Evolutionary conservation across 2,113 vertebrate species (phyloP).

Genomic region (Gobio gobio): DNA sequence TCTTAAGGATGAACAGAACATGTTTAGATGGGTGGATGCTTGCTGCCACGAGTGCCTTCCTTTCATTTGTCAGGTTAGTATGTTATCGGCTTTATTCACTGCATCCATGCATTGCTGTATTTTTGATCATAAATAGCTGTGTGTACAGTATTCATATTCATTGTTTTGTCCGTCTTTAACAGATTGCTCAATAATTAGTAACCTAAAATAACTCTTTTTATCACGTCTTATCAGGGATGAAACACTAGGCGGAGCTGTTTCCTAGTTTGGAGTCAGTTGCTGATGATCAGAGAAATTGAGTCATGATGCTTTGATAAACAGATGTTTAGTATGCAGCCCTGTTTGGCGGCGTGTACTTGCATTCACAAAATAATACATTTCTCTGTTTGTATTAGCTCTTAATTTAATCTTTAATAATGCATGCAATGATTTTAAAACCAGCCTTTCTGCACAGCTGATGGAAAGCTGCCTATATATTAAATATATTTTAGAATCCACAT

Average conservation of each 20-base stretch:
- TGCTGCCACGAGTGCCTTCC: not conserved
- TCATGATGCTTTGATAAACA: not conserved
- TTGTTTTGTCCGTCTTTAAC: not conserved
- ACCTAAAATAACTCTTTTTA: not conserved
- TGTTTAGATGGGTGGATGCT: slow-evolving; percentile 14
- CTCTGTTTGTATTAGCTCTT: not conserved
- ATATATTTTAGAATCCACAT: not conserved
- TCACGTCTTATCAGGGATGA: slow-evolving; percentile 1
- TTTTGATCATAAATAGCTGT: not conserved
- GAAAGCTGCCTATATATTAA: not conserved
- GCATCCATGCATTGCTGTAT: not conserved
- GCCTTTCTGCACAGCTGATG: not conserved
- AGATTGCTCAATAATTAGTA: not conserved
- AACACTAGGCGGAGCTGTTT: slow-evolving; percentile 9
- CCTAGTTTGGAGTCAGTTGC: not conserved
- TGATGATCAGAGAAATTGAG: not conserved
- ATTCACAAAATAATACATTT: not conserved
- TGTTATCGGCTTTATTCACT: not conserved
- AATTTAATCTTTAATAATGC: not conserved
- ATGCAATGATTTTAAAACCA: no score
- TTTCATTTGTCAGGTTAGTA: slow-evolving; percentile 35
- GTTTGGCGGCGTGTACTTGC: not conserved
- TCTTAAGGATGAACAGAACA: not conserved
- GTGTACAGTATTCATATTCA: not conserved
- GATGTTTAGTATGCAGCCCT: not conserved